These are phyloP conservation scores for Latrodectus hesperus DNA, from an alignment of 2,888 invertebrate genomes.

Conservation along the genomic window DNA sequence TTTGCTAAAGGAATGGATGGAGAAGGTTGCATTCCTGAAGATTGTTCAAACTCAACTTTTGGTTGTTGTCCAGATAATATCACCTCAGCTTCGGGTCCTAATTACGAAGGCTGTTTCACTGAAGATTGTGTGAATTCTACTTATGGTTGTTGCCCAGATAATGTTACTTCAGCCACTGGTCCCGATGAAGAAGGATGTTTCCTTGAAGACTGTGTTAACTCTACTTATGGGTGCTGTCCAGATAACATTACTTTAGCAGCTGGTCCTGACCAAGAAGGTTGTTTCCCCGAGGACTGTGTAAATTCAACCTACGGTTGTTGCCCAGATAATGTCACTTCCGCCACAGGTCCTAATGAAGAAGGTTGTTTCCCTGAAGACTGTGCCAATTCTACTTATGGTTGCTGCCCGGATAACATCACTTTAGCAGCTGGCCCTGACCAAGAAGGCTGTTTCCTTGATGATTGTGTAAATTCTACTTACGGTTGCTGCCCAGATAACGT, in stretches of 20 bases:
- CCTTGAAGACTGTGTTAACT: conserved; percentile 66
- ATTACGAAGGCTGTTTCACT: conserved; percentile 34
- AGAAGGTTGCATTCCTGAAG: conserved; percentile 77
- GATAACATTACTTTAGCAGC: conserved; percentile 80
- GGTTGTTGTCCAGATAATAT: conserved; percentile 82
- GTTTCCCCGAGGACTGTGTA: conserved; percentile 53
- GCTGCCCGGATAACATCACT: conserved; percentile 87
- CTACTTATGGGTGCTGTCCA: conserved; percentile 84
- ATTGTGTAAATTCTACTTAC: conserved; percentile 68
- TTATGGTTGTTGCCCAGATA: conserved; percentile 81
- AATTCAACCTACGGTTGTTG: conserved; percentile 83
- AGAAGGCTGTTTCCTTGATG: conserved; percentile 71
- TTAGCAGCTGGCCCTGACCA: conserved; percentile 71
- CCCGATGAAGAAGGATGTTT: conserved; percentile 41
- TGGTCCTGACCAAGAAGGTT: conserved; percentile 71
- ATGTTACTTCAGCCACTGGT: conserved; percentile 84
- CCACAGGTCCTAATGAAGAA: conserved; percentile 79
- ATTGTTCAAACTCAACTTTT: conserved; percentile 48
- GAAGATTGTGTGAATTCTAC: conserved; percentile 20
- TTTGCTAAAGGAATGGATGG: conserved; percentile 62
- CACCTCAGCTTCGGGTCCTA: conserved; percentile 83
- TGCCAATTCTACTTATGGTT: conserved; percentile 78
- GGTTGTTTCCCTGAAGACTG: conserved; percentile 68
- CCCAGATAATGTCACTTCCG: conserved; percentile 86
- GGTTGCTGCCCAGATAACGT: conserved; percentile 83